Base-by-base conservation (phyloP, 2,797 vertebrate genomes). In the Harpia harpyja region DNA sequence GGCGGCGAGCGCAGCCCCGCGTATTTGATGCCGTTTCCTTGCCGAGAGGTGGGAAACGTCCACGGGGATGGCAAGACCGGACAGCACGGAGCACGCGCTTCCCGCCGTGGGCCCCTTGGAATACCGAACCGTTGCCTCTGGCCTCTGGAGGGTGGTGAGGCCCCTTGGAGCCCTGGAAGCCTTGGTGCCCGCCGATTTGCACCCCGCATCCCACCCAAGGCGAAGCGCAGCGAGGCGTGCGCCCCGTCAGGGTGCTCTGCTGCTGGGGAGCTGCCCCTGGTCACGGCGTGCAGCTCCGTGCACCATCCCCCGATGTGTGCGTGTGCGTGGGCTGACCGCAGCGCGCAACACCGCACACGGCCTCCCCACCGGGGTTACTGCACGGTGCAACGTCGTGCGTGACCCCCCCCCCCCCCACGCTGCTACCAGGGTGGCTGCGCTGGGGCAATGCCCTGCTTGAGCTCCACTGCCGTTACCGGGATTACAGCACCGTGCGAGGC, bases 111-210 rank as follows among this genome's bases (percentile, higher is more conserved):
- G 67, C 83, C 92, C 69, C 43, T 1, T 0, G 60, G 21, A 61
- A 87, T 73, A 43, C 32, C 5, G 35, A 91, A 72, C 35, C 56
- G 48, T 44, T 1, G 28, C 23, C 32, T 59, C 78, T 33, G 16
- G 69, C 54, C 56, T 27, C 33, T 43, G 6, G 21, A 60, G 22
- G 51, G 17, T 22, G 61, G 13, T 19, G 78, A 35, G 65, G 78
- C 86, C 43, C 61, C 65, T 30, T 0, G 20, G 33, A 61, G 32
- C 43, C 67, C n/a, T 2, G 4, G 3, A 56, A 77, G 22, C 1
- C 6, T 30, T 32, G 44, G 1, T 2, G 19, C 30, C 15, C 27
- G 2, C 27, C 5, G 14, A 12, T 27, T 1, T 6, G 33, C 65
- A 3, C 56, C 5, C 79, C 0, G 74, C 70, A 37, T 68, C 69